These are phyloP conservation scores for Sander lucioperca DNA, from an alignment of 2,113 vertebrate genomes.

Conservation along the genomic window DNA sequence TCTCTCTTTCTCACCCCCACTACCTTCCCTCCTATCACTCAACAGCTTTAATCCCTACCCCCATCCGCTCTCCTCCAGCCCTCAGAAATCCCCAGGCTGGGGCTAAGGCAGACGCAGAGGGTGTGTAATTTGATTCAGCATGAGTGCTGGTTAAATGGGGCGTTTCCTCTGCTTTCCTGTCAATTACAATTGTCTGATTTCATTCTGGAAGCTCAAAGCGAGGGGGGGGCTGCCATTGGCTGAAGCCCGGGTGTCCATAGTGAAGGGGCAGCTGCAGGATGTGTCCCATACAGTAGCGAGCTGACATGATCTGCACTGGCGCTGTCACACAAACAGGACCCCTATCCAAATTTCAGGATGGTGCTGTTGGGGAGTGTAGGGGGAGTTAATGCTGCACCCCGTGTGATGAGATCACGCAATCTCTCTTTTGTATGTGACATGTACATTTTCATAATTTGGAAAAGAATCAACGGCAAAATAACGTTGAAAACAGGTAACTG, in stretches of 20 bases:
- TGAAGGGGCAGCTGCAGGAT: constrained; percentile 74
- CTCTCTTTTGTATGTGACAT: not conserved
- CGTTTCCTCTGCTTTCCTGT: constrained; percentile 84
- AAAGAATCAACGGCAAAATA: not conserved
- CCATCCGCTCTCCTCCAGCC: constrained; percentile 60
- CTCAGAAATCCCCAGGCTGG: constrained; percentile 78
- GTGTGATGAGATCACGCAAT: constrained; percentile 23
- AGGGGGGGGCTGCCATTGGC: constrained; percentile 61
- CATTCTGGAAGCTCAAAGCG: constrained; percentile 73
- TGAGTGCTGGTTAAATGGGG: constrained; percentile 84
- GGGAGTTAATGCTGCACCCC: constrained; percentile 25
- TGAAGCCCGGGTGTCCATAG: constrained; percentile 63
- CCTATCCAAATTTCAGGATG: constrained; percentile 39
- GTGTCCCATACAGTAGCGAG: constrained; percentile 71
- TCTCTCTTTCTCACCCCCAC: constrained; percentile 45
- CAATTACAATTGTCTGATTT: constrained; percentile 87
- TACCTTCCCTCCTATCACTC: constrained; percentile 48
- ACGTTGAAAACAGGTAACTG: constrained; percentile 13
- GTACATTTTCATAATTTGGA: not conserved
- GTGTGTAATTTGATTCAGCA: constrained; percentile 87
- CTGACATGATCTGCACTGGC: constrained; percentile 40
- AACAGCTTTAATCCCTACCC: constrained; percentile 78
- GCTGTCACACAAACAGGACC: constrained; percentile 48
- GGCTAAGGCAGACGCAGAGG: constrained; percentile 78
- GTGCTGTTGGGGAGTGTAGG: constrained; percentile 4